phyloP scores from a whole-genome alignment of 2,113 vertebrate genomes.

The Hoplias malabaricus region DNA sequence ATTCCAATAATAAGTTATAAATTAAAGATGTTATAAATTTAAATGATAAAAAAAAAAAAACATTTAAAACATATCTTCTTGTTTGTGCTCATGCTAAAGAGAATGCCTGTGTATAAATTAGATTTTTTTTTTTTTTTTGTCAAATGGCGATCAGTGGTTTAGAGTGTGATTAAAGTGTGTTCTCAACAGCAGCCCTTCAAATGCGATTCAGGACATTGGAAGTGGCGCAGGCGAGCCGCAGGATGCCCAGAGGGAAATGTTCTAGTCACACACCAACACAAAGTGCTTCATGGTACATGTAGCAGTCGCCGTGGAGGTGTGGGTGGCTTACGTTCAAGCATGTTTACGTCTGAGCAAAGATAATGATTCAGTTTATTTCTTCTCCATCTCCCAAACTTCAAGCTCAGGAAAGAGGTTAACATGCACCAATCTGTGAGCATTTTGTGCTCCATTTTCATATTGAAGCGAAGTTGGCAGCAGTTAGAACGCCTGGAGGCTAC shows the following conservation, averaged over 20 bases:
- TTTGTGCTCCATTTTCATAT: constrained; percentile 33
- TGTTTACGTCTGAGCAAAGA: not conserved
- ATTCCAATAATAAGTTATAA: no score
- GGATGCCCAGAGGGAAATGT: not conserved
- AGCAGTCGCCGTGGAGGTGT: not conserved
- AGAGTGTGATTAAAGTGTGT: not conserved
- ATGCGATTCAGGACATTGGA: not conserved
- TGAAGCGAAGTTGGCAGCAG: constrained; percentile 7
- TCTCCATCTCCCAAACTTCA: constrained; percentile 20
- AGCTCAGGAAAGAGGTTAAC: constrained; percentile 21
- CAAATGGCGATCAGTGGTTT: no score
- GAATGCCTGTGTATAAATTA: no score
- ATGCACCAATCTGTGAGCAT: constrained; percentile 26
- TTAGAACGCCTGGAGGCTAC: constrained; percentile 14
- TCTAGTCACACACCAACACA: not conserved
- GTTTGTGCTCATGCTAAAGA: no score
- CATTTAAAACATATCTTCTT: no score
- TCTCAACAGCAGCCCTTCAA: not conserved
- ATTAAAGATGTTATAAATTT: no score
- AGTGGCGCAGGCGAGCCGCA: not conserved
- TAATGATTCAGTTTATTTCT: not conserved
- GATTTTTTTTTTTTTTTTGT: no score
- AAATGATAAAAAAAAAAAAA: no score
- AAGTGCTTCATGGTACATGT: not conserved
- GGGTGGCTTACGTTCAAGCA: not conserved